Conservation (phyloP, 2,888 invertebrate genomes). For the Epirrhoe alternata region DNA sequence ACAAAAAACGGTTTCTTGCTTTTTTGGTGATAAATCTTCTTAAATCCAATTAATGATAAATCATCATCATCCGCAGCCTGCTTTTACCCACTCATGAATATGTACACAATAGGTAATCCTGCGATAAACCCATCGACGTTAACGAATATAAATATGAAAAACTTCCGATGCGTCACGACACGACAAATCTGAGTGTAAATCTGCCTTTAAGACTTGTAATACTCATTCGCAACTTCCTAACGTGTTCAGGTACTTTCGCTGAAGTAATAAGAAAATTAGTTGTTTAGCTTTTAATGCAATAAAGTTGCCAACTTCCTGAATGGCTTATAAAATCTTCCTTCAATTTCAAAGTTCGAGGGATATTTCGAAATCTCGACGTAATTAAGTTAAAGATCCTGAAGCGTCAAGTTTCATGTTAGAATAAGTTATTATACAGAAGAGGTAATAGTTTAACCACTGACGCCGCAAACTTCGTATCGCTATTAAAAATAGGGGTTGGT, state of each 20-base stretch:
- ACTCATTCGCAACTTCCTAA: background rate
- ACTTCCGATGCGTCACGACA: background rate
- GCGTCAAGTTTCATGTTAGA: slow-evolving; percentile 26
- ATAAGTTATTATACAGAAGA: slow-evolving; percentile 9
- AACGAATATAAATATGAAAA: too few species aligned
- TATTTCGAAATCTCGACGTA: slow-evolving; percentile 26
- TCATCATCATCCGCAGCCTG: too few species aligned
- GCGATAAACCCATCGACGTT: too few species aligned
- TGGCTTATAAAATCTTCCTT: slow-evolving; percentile 14
- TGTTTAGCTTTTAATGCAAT: slow-evolving; percentile 9
- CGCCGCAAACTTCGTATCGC: too few species aligned
- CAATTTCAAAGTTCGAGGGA: slow-evolving; percentile 21
- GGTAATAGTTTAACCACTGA: background rate
- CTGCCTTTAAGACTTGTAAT: too few species aligned
- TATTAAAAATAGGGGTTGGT: too few species aligned
- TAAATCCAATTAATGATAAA: too few species aligned
- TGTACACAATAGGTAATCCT: too few species aligned
- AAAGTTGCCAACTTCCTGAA: slow-evolving; percentile 14
- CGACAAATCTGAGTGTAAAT: background rate
- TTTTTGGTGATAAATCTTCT: background rate
- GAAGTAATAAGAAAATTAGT: slow-evolving; percentile 1
- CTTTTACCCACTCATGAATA: too few species aligned
- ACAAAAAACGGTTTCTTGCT: slow-evolving; percentile 18
- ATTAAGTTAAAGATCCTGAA: slow-evolving; percentile 31
- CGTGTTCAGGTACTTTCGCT: background rate